phyloP scores from a whole-genome alignment of 2,888 invertebrate genomes.

The Girardia tigrina region DNA sequence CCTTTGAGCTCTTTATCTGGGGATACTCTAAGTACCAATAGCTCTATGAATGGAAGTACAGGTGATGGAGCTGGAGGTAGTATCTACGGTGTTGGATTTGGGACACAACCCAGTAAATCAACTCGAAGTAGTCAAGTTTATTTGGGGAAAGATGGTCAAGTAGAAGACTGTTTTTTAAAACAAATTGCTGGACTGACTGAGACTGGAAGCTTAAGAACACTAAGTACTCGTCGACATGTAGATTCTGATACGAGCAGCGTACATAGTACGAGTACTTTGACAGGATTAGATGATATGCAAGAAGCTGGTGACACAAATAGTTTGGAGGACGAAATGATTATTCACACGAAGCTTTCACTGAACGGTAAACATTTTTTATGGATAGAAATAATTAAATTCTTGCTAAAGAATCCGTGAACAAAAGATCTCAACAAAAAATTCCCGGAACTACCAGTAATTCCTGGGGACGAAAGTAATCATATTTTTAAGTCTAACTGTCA shows the following conservation, averaged over 20 bases:
- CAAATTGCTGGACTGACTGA: conserved; percentile 27
- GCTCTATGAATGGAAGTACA: background rate
- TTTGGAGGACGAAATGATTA: conserved; percentile 21
- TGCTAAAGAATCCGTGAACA: background rate
- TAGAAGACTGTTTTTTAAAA: conserved; percentile 20
- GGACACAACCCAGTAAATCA: background rate
- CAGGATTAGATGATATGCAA: conserved; percentile 14
- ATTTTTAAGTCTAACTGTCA: background rate
- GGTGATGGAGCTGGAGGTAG: background rate
- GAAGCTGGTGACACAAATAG: background rate
- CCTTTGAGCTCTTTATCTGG: background rate
- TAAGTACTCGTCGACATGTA: background rate
- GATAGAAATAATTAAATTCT: background rate
- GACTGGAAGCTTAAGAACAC: background rate
- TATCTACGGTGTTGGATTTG: background rate
- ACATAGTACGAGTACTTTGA: conserved; percentile 30
- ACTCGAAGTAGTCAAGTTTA: background rate
- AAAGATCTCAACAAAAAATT: background rate
- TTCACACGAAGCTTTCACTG: background rate
- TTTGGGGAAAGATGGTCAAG: conserved; percentile 24
- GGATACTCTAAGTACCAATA: background rate
- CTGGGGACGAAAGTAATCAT: background rate
- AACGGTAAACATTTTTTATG: background rate
- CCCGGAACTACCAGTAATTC: background rate
- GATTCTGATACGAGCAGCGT: conserved; percentile 27